These are phyloP conservation scores for Lynx canadensis DNA, from an alignment of 2,113 vertebrate species.

Conservation along the genomic window DNA sequence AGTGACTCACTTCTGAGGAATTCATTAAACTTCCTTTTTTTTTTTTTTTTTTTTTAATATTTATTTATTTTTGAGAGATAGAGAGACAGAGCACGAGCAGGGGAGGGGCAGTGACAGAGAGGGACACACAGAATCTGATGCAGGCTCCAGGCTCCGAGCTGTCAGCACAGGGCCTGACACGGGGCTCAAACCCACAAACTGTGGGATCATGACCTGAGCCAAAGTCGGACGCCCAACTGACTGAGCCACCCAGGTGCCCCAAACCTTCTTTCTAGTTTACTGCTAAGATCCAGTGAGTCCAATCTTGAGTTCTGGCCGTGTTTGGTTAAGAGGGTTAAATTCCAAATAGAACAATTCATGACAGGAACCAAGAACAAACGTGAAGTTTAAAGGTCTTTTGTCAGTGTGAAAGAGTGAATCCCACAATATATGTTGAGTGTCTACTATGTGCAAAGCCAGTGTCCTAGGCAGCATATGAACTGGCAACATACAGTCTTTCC, in stretches of 20 bases:
- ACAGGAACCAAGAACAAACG: not conserved
- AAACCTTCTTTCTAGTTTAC: not conserved
- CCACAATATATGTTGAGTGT: not conserved
- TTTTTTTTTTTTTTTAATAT: too few species aligned
- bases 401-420: not conserved
- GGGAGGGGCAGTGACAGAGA: too few species aligned
- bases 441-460: accelerated
- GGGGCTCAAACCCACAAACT: too few species aligned
- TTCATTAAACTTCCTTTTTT: not conserved
- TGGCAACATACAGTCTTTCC: not conserved
- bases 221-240: too few species aligned
- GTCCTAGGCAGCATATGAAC: accelerated
- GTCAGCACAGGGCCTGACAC: too few species aligned
- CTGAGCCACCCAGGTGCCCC: too few species aligned
- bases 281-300: not conserved
- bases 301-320: not conserved
- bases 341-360: not conserved
- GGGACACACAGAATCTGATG: too few species aligned
- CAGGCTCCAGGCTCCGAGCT: too few species aligned
- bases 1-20: not conserved
- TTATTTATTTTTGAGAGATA: too few species aligned
- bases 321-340: not conserved
- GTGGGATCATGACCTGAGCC: too few species aligned
- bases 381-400: not conserved
- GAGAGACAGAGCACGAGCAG: too few species aligned